A percentile compares a stretch with the other conserved stretches of the same genome.
Conservation (phyloP, 1,140 invertebrate genomes). For the Paralvinella palmiformis region DNA sequence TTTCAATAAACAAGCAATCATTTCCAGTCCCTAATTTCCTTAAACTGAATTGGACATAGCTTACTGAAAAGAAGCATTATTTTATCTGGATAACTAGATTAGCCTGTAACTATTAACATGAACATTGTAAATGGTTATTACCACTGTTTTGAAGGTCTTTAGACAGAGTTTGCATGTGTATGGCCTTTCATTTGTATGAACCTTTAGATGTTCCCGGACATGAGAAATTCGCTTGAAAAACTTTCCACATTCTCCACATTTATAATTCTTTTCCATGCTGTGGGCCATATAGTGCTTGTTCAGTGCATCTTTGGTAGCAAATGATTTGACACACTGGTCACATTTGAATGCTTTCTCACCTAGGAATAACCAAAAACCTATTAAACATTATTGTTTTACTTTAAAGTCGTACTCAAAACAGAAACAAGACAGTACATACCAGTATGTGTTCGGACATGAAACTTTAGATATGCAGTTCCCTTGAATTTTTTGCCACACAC, state of each 20-base stretch:
- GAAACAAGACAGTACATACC: constrained; percentile 24
- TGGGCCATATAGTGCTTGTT: constrained; percentile 44
- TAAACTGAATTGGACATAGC: neutral
- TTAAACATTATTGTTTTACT: too few relatives aligned
- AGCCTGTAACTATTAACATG: too few relatives aligned
- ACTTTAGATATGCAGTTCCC: constrained; percentile 36
- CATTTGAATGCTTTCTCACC: constrained; percentile 42
- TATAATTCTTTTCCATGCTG: constrained; percentile 39
- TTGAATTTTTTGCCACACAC: constrained; percentile 38
- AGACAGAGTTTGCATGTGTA: constrained; percentile 93
- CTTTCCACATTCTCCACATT: constrained; percentile 49
- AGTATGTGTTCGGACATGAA: constrained; percentile 44
- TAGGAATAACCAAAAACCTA: too few relatives aligned
- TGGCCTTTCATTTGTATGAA: constrained; percentile 88
- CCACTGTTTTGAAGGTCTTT: constrained; percentile 87
- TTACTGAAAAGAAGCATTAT: neutral
- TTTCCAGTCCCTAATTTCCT: neutral
- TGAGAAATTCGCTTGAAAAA: constrained; percentile 45
- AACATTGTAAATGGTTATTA: too few relatives aligned
- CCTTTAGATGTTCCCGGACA: constrained; percentile 76
- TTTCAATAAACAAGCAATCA: neutral
- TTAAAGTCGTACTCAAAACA: neutral
- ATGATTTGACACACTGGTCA: constrained; percentile 34
- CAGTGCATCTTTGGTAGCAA: constrained; percentile 39
- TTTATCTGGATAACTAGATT: too few relatives aligned